Evolutionary conservation across 2,113 vertebrate species (phyloP), one percentile per base, ranked within the genome.

Genomic region (Corythornis vintsioides): DNA sequence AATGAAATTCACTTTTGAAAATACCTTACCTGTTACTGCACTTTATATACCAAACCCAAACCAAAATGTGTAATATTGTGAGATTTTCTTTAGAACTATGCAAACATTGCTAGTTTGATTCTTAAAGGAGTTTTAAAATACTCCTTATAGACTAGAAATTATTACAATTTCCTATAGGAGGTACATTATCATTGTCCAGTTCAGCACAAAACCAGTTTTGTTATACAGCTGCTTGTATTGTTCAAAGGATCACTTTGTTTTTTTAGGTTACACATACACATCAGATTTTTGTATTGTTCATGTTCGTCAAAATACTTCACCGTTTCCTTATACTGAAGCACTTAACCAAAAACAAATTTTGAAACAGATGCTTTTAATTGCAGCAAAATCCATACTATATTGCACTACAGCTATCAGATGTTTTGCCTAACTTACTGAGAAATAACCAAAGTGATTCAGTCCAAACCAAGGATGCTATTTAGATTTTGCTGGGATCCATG

Each of bases 341-440:
- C 20, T 70, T 77, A 80, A 95, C 24, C 0, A 3, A 87, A 92
- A 85, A 1, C 29, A 83, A 92, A 45, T 76, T 85, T 79, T 63
- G 48, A 94, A 80, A 19, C 75, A 83, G 42, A 74, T 73, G 72
- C 31, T 90, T 92, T 93, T 59, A 83, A 73, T 20, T 70, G 64
- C 52, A 69, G 55, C 10, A 82, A 85, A 85, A 82, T 63, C 40
- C 57, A 64, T 72, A 57, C 17, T 67, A 13, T 81, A 45, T 52
- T 70, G 31, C n/a, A 25, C 33, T 78, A 61, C 2, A 70, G 42
- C 26, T 47, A 73, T 50, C 56, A 77, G 31, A 83, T 76, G 20
- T 82, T 91, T 78, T 87, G 70, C 57, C 70, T 53, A 35, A n/a
- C 29, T 89, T 84, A 75, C n/a, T 78, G 70, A 29, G 56, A 25